Conservation (phyloP, 2,797 vertebrate species). For the Artibeus jamaicensis region DNA sequence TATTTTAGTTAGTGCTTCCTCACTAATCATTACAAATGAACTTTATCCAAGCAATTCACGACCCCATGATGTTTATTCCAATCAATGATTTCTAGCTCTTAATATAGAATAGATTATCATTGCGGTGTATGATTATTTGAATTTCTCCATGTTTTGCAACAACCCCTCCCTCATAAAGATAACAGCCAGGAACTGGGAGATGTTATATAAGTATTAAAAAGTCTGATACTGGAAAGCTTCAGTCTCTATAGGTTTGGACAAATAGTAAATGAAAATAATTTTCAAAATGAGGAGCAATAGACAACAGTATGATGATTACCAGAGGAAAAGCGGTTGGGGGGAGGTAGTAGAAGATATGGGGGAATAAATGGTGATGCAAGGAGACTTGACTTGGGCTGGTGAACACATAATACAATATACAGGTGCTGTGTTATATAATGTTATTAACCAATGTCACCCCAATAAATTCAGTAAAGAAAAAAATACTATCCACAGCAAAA, state of each 20-base stretch:
- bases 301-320: not conserved
- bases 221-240: constrained; percentile 13
- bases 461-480: not conserved
- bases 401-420: not conserved
- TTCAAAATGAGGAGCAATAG: constrained; percentile 1
- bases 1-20: constrained; percentile 25
- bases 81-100: constrained; percentile 19
- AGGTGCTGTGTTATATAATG: not conserved
- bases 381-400: not conserved
- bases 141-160: constrained; percentile 15
- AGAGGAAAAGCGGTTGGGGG: not conserved
- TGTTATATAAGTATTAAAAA: not conserved
- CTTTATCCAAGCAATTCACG: constrained; percentile 20
- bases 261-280: constrained; percentile 45
- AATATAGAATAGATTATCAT: constrained; percentile 15
- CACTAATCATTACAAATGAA: constrained; percentile 1
- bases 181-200: not conserved
- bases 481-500: not conserved
- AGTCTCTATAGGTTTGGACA: not conserved
- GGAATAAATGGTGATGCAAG: not conserved
- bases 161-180: not conserved
- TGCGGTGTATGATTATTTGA: not conserved
- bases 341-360: not conserved
- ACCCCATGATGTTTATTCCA: constrained; percentile 10
- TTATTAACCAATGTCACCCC: not conserved